Percentiles rank a stretch among this genome's conserved stretches.
phyloP scores from a whole-genome alignment of 2,888 invertebrate species.

The Cinara cedri region DNA sequence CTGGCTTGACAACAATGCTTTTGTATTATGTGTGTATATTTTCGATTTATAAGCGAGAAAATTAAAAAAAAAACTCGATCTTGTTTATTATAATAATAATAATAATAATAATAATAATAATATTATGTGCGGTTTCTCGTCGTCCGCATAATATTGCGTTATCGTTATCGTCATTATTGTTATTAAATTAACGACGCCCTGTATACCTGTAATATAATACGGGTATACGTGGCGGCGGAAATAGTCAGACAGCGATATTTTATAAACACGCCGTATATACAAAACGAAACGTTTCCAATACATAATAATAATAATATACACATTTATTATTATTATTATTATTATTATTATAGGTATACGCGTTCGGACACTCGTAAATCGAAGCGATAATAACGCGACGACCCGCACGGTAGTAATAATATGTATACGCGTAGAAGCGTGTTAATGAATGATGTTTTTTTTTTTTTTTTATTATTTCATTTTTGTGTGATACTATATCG shows the following conservation, averaged over 20 bases:
- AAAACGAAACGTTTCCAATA: background rate
- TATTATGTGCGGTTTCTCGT: background rate
- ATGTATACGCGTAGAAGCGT: too few species aligned
- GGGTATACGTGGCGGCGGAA: background rate
- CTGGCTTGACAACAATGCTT: background rate
- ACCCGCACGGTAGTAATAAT: too few species aligned
- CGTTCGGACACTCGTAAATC: too few species aligned
- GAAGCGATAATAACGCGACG: too few species aligned
- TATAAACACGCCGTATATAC: background rate
- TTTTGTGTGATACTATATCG: too few species aligned
- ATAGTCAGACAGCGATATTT: background rate
- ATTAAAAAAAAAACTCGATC: constrained; percentile 1
- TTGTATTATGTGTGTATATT: background rate
- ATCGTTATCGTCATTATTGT: background rate
- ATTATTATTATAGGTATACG: too few species aligned
- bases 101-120: too few species aligned
- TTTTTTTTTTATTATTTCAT: too few species aligned
- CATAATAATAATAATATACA: too few species aligned
- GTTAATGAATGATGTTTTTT: too few species aligned
- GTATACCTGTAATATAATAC: too few species aligned
- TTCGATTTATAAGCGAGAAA: background rate
- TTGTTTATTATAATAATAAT: constrained; percentile 2
- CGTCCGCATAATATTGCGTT: background rate
- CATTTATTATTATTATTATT: too few species aligned
- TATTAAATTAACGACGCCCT: constrained; percentile 26